These are phyloP conservation scores for Ochotona princeps DNA, from an alignment of 2,113 vertebrate genomes.

Conservation along the genomic window DNA sequence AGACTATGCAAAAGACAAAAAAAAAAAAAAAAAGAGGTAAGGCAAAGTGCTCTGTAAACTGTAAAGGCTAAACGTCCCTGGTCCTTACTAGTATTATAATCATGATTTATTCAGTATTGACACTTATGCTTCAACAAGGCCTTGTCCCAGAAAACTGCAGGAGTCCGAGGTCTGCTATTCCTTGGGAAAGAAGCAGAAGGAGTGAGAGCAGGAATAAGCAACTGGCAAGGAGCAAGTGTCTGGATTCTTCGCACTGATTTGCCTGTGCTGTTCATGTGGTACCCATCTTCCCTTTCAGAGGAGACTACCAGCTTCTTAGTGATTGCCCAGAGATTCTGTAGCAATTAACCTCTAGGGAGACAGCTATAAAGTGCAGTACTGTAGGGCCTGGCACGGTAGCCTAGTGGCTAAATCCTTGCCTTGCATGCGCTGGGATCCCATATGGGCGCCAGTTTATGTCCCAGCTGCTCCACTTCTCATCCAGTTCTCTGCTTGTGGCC, in stretches of 20 bases:
- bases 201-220: not conserved
- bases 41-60: not conserved
- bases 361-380: no score
- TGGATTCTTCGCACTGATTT: not conserved
- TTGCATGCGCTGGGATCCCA: no score
- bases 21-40: not conserved
- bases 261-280: not conserved
- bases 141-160: not conserved
- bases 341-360: not conserved
- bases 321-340: not conserved
- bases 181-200: not conserved
- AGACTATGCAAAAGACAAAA: not conserved
- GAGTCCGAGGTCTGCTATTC: not conserved
- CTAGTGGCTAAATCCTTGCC: no score
- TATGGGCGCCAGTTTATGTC: no score
- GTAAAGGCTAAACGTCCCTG: conserved; percentile 29
- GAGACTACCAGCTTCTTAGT: not conserved
- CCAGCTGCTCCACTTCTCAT: no score
- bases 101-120: conserved; percentile 9
- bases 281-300: not conserved
- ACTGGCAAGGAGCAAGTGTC: not conserved
- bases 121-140: not conserved
- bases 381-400: no score
- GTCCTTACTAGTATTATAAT: not conserved
- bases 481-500: no score